Conservation (phyloP, 2,113 vertebrate genomes). For the Danio rerio region GRCz12tu NC_133186.1:24027001-24027500, state of each 20-base stretch:
- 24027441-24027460: conserved; percentile 75
- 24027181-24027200: conserved; percentile 24
- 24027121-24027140: neutral
- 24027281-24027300: conserved; percentile 72
- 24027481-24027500: conserved; percentile 71
- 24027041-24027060: conserved; percentile 61
- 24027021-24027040: conserved; percentile 59
- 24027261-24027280: conserved; percentile 62
- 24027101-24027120: conserved; percentile 30
- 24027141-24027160: neutral
- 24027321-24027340: conserved; percentile 83
- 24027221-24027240: conserved; percentile 50
- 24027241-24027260: conserved; percentile 61
- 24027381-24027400: conserved; percentile 60
- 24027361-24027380: conserved; percentile 48
- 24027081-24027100: conserved; percentile 39
- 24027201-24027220: neutral
- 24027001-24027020: conserved; percentile 54
- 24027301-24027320: conserved; percentile 83
- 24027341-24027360: conserved; percentile 60
- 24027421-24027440: conserved; percentile 77
- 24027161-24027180: neutral
- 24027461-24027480: conserved; percentile 50
- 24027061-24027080: conserved; percentile 57
- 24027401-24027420: conserved; percentile 75